Conservation (phyloP, 1,140 invertebrate species). For the Drosophila funebris region DNA sequence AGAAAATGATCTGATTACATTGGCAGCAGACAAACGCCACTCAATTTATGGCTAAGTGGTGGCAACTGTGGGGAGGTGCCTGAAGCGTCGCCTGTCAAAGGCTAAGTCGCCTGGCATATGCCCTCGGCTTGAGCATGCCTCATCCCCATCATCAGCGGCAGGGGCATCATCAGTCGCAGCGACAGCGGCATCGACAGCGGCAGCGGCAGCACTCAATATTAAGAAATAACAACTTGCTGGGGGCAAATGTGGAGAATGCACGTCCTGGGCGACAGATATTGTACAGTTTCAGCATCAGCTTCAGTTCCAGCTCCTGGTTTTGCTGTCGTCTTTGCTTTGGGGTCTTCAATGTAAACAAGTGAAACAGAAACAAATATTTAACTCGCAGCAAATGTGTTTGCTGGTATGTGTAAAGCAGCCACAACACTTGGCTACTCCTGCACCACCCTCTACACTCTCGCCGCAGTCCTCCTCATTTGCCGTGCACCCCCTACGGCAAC, state of each 20-base stretch:
- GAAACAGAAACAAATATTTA: conserved; percentile 71
- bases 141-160: not conserved
- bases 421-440: conserved; percentile 27
- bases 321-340: conserved; percentile 62
- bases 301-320: not conserved
- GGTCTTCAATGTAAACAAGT: conserved; percentile 74
- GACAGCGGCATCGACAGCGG: not conserved
- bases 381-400: conserved; percentile 48
- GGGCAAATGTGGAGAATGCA: conserved; percentile 40
- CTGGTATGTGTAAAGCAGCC: conserved; percentile 39
- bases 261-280: conserved; percentile 27
- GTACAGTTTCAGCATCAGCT: not conserved
- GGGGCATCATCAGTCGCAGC: not conserved
- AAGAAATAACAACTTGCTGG: conserved; percentile 76
- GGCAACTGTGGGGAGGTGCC: not conserved
- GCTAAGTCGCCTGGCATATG: conserved; percentile 46
- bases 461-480: not conserved
- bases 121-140: not conserved
- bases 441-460: not conserved
- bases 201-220: conserved; percentile 62
- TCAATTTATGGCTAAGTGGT: conserved; percentile 39
- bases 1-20: conserved; percentile 50
- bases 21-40: conserved; percentile 38
- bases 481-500: conserved; percentile 30
- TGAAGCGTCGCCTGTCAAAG: conserved; percentile 32